These are phyloP conservation scores for Poeciliopsis gracilis DNA, from an alignment of 2,797 vertebrate genomes.

Conservation along the genomic window DNA sequence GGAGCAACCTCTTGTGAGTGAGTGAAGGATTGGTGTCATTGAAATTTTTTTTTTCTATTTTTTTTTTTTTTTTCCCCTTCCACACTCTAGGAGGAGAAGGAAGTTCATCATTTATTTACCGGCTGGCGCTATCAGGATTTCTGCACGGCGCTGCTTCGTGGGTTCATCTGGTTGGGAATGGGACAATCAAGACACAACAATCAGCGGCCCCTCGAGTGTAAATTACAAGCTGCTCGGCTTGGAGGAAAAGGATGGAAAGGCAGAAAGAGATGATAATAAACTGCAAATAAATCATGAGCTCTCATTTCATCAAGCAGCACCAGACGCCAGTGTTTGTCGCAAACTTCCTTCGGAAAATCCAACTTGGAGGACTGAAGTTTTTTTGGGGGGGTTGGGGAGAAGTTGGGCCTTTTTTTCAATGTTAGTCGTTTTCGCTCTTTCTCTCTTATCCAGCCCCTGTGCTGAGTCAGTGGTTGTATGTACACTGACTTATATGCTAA, in stretches of 20 bases:
- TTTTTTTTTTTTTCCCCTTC: not conserved
- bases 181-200: conserved; percentile 47
- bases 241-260: conserved; percentile 16
- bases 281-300: conserved; percentile 22
- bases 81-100: conserved; percentile 58
- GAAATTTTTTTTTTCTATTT: conserved; percentile 11
- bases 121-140: conserved; percentile 31
- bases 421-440: conserved; percentile 12
- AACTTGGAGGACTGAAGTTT: conserved; percentile 24
- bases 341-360: conserved; percentile 27
- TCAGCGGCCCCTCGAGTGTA: conserved; percentile 18
- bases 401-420: not conserved
- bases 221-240: conserved; percentile 31
- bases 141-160: conserved; percentile 1
- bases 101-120: conserved; percentile 68
- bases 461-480: conserved; percentile 59
- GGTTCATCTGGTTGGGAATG: conserved; percentile 29
- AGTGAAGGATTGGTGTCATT: conserved; percentile 74
- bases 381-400: not conserved
- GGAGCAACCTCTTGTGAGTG: conserved; percentile 59
- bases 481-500: conserved; percentile 54
- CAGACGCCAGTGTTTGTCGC: conserved; percentile 25
- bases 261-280: conserved; percentile 31
- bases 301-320: conserved; percentile 25
- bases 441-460: conserved; percentile 20